These are phyloP conservation scores for Amazona guildingii DNA, from an alignment of 2,113 vertebrate genomes.

Conservation along the genomic window DNA sequence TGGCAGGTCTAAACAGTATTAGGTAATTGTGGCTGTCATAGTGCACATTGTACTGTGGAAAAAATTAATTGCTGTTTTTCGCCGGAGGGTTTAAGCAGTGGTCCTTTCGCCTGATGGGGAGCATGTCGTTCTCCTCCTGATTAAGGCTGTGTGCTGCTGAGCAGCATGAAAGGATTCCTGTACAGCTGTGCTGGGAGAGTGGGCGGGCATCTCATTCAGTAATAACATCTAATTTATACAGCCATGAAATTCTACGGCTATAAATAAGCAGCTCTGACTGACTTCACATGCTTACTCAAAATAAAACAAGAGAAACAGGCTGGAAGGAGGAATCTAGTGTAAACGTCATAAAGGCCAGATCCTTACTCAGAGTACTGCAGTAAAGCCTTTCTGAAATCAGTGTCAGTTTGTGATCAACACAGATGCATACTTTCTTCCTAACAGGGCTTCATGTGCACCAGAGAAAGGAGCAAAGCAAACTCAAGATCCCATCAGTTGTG, in stretches of 20 bases:
- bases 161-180: constrained; percentile 68
- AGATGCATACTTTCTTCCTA: neutral
- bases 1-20: constrained; percentile 67
- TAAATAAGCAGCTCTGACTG: constrained; percentile 77
- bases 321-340: constrained; percentile 28
- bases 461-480: neutral
- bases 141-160: constrained; percentile 28
- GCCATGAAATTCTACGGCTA: constrained; percentile 70
- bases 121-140: constrained; percentile 40
- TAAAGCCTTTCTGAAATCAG: neutral
- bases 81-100: constrained; percentile 28
- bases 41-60: constrained; percentile 53
- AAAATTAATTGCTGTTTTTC: constrained; percentile 70
- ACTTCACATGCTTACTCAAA: constrained; percentile 61
- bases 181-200: constrained; percentile 67
- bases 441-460: neutral
- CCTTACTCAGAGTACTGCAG: neutral
- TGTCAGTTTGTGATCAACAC: neutral
- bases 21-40: constrained; percentile 69
- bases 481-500: too few species aligned
- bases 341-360: neutral
- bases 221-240: constrained; percentile 78
- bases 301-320: constrained; percentile 5
- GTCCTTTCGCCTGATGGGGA: constrained; percentile 42
- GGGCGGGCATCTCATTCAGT: constrained; percentile 73